phyloP scores from a whole-genome alignment of 2,888 invertebrate genomes.

The Ligdia adustata region DNA sequence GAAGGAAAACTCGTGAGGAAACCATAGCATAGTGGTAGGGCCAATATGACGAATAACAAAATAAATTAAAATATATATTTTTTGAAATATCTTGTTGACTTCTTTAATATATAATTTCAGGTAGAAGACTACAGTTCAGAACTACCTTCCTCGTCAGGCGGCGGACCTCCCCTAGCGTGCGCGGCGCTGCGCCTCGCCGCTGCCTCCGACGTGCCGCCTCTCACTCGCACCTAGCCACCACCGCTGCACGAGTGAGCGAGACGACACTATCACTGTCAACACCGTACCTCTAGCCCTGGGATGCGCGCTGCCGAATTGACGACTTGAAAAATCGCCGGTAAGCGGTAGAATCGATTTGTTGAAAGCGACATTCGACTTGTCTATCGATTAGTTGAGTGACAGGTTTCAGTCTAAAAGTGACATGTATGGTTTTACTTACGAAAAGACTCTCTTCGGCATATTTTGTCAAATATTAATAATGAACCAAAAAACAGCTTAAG shows the following conservation, averaged over 20 bases:
- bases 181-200: slow-evolving; percentile 68
- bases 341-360: too few species aligned
- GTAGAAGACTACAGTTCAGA: slow-evolving; percentile 34
- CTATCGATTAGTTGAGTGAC: too few species aligned
- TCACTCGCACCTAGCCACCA: slow-evolving; percentile 35
- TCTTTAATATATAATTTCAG: slow-evolving; percentile 26
- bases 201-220: slow-evolving; percentile 47
- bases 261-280: not conserved
- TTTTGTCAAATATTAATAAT: too few species aligned
- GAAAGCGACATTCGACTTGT: too few species aligned
- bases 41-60: not conserved
- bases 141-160: slow-evolving; percentile 68
- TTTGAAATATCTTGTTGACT: not conserved
- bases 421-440: too few species aligned
- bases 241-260: not conserved
- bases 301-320: not conserved
- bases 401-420: too few species aligned
- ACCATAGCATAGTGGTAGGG: not conserved
- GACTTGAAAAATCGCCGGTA: too few species aligned
- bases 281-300: not conserved
- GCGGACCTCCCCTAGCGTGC: slow-evolving; percentile 52
- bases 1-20: too few species aligned
- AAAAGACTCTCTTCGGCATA: too few species aligned
- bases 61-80: not conserved
- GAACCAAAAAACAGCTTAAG: too few species aligned